phyloP scores from a whole-genome alignment of 2,888 invertebrate species.

The Thereva unica region DNA sequence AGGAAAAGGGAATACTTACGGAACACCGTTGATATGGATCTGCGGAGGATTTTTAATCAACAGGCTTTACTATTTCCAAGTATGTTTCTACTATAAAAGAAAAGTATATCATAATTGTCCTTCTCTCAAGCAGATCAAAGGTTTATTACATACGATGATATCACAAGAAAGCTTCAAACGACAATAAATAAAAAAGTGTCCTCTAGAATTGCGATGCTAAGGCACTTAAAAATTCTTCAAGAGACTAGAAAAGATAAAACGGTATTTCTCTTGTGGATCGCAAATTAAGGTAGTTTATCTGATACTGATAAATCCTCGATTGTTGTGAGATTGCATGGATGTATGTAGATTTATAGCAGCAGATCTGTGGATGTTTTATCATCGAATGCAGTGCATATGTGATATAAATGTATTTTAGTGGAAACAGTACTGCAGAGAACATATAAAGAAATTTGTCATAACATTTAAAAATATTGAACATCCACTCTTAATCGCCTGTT shows the following conservation, averaged over 20 bases:
- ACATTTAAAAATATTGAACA: no score
- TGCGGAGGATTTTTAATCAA: constrained; percentile 49
- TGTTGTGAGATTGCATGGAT: no score
- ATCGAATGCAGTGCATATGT: no score
- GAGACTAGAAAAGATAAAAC: constrained; percentile 48
- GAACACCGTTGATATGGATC: constrained; percentile 45
- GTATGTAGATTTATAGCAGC: no score
- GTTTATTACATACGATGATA: constrained; percentile 50
- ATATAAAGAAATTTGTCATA: no score
- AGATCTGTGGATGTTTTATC: no score
- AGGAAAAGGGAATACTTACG: constrained; percentile 46
- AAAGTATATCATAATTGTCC: constrained; percentile 15
- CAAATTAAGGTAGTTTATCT: constrained; percentile 34
- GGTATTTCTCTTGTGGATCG: constrained; percentile 49
- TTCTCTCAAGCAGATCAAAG: constrained; percentile 44
- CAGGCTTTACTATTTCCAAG: constrained; percentile 48
- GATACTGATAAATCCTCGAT: no score
- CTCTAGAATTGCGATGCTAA: constrained; percentile 48
- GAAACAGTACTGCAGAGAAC: no score
- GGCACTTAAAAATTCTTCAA: constrained; percentile 48
- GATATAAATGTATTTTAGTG: no score
- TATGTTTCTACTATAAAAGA: constrained; percentile 37
- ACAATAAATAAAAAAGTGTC: constrained; percentile 49
- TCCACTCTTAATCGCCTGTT: no score
- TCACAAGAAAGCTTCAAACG: constrained; percentile 47